Base-by-base conservation (phyloP, 2,888 invertebrate species). In the Drosophila neotestacea region DNA sequence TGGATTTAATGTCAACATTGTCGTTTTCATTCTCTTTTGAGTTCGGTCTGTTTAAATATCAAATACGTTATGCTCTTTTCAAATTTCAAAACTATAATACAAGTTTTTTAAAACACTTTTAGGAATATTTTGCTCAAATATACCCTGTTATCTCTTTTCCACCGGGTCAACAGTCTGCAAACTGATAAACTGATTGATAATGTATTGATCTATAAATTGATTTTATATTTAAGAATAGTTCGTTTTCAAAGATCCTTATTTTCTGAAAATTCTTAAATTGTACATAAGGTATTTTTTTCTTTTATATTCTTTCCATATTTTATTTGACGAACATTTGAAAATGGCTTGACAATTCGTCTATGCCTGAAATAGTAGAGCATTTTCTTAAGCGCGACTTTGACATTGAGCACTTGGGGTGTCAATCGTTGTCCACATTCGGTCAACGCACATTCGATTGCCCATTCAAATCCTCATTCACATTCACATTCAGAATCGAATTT, bases 371-470 rank as follows among this genome's bases (percentile, higher is more conserved):
- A 41, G 39, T 13, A 50, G 42, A 22, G 47, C 41, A 55, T 1
- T 27, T 41, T 28, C 48, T 44, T n/a, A 63, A 68, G 69, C 50
- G 55, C 61, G 70, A 67, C 68, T 69, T 66, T 83, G 85, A 70
- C 87, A 77, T 85, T 87, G 80, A 72, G 58, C 61, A 72, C 55
- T 56, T 62, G 52, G 61, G 32, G 52, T 67, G 78, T 77, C 78
- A 74, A 58, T 73, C 66, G 60, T 44, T 11, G 61, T 54, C 30
- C 68, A 47, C 44, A 42, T 42, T 22, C 22, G 42, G 42, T 27
- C 42, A 27, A 22, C 46, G 41, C 47, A 48, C 34, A 42, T 52
- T 51, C 51, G 27, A 41, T 51, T 36, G 13, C 34, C 27, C 54
- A 50, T 51, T 50, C 13, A 46, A 72, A 54, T 77, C 36, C 65